Base-by-base conservation (phyloP, 2,113 vertebrate genomes). In the Hirundichthys speculiger region DNA sequence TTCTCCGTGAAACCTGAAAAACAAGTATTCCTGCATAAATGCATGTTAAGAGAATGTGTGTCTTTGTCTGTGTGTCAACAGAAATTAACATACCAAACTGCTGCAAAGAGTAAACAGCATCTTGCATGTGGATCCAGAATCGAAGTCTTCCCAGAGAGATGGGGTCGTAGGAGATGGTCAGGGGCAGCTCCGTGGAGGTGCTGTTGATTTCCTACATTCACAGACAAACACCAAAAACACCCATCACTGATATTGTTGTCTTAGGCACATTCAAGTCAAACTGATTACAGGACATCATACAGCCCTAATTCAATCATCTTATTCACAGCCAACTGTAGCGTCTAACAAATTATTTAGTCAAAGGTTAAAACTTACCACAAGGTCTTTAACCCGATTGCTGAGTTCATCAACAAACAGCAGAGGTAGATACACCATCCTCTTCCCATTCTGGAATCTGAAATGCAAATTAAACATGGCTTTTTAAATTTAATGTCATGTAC, bases 41-140 rank as follows among this genome's bases (percentile, higher is more conserved):
- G 22, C 3, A 57, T 3, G 5, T 4, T 30, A 11, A 11, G 12
- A 2, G 30, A 19, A 5, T 2, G 0, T 13, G 13, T 39, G 5
- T 18, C 1, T 41, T 4, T 52, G 19, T 49, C 39, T 13, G 49
- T 15, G 22, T 20, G 45, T 11, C 46, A 15, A 40, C 1, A 13
- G 14, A 18, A 0, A 12, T 58, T 19, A 20, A 48, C 93, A 13
- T 89, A 98, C 98, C 98, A 13, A 99, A 97, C 64, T 98, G 96
- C 79, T 98, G 96, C 45, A 99, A 91, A 3, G 97, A 97, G 71
- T 92, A 95, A 20, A 99, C 95, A 0, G 98, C 98, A 1, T 99
- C 97, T 90, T 99, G 97, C 98, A 99, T 99, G 84, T 99, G 98
- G 80, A 98, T 97, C 98, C 97, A 99, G 90, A 99, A 96, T 22